Percentiles rank a stretch among this genome's conserved stretches.
Evolutionary conservation across 2,113 vertebrate species (phyloP).

Genomic region (Macquaria australasica): DNA sequence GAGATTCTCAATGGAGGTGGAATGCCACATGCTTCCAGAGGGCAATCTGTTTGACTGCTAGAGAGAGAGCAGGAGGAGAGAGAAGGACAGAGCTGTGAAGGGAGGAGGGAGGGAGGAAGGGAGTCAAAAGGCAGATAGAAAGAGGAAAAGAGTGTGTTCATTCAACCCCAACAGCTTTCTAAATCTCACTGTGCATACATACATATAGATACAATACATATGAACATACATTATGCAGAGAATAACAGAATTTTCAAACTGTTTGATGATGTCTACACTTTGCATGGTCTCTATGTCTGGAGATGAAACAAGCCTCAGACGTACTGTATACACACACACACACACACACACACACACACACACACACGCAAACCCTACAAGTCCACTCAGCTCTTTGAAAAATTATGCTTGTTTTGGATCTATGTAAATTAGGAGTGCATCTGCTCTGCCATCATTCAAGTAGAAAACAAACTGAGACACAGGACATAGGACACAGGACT

Average conservation of each 20-base stretch:
- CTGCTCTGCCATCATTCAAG: constrained; percentile 2
- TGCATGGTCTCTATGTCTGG: constrained; percentile 21
- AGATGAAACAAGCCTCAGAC: constrained; percentile 43
- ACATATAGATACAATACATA: not conserved
- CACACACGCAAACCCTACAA: constrained; percentile 6
- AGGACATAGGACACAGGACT: not conserved
- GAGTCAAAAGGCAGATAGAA: constrained; percentile 39
- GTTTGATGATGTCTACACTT: constrained; percentile 47
- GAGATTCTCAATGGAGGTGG: constrained; percentile 68
- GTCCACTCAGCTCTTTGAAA: constrained; percentile 28
- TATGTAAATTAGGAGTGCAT: constrained; percentile 5
- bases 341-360: constrained; percentile 5
- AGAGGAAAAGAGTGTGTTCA: constrained; percentile 42
- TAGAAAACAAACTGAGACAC: constrained; percentile 31
- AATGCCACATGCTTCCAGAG: constrained; percentile 68
- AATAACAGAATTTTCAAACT: constrained; percentile 14
- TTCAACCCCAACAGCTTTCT: constrained; percentile 32
- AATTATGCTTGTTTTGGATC: constrained; percentile 20
- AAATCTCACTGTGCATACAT: constrained; percentile 29
- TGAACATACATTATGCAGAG: constrained; percentile 9
- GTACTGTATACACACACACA: constrained; percentile 22
- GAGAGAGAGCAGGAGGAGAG: constrained; percentile 33
- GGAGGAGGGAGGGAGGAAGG: not conserved
- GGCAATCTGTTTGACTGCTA: constrained; percentile 59
- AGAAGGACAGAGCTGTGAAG: constrained; percentile 46